These are phyloP conservation scores for Caloenas nicobarica DNA, from an alignment of 2,113 vertebrate species.

Conservation along the genomic window DNA sequence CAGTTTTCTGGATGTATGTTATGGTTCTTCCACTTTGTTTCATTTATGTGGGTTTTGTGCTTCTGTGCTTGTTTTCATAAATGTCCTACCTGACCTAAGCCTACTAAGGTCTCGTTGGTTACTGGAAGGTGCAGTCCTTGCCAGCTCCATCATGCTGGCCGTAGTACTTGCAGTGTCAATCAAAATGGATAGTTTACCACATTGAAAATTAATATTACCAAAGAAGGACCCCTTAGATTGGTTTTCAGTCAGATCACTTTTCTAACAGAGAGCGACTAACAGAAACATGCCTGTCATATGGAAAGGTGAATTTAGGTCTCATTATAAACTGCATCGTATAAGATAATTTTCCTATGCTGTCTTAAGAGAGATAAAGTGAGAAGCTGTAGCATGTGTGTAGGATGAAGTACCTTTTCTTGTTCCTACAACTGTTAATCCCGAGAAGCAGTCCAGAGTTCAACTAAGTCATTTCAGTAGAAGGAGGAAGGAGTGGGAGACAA, in stretches of 20 bases:
- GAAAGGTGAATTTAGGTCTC: neutral
- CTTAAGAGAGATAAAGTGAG: neutral
- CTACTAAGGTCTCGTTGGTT: fast-evolving
- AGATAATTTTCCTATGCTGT: neutral
- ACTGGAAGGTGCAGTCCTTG: neutral
- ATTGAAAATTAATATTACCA: neutral
- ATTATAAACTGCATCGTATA: neutral
- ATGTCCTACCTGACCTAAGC: neutral
- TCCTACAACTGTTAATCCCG: neutral
- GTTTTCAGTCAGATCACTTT: neutral
- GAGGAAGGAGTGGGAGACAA: slow-evolving; percentile 42
- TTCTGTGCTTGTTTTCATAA: neutral
- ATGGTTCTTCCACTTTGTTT: neutral
- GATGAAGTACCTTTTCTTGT: slow-evolving; percentile 21
- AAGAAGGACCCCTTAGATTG: neutral
- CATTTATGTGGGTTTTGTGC: neutral
- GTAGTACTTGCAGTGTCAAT: neutral
- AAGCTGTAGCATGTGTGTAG: neutral
- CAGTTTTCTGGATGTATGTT: neutral
- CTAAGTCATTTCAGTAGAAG: slow-evolving; percentile 27
- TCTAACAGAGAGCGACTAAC: neutral
- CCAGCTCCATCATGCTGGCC: neutral
- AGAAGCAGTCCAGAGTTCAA: slow-evolving; percentile 37
- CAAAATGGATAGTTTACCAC: neutral
- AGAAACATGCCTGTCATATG: neutral